phyloP scores from a whole-genome alignment of 2,113 vertebrate genomes.

The Maccullochella peelii region DNA sequence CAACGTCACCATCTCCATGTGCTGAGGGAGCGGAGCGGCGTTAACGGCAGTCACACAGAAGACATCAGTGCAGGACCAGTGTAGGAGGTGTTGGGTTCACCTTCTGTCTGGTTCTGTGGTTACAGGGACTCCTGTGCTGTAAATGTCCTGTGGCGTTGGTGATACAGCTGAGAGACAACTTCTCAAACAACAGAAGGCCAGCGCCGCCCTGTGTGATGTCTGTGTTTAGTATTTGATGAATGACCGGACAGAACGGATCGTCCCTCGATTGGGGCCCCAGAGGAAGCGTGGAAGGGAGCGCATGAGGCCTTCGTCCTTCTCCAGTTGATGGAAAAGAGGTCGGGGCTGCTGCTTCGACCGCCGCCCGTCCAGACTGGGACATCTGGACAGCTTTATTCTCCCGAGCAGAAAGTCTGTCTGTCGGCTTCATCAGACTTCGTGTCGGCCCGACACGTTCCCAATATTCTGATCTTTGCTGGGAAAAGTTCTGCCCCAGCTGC shows the following conservation, averaged over 20 bases:
- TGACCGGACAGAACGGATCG: not conserved
- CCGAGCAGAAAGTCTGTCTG: not conserved
- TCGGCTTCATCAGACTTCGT: too few relatives aligned
- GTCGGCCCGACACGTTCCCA: not conserved
- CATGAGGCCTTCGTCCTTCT: not conserved
- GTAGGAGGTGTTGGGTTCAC: not conserved
- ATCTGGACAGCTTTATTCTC: not conserved
- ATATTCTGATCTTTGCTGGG: not conserved
- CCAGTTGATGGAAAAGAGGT: not conserved
- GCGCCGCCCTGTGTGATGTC: not conserved
- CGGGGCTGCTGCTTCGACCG: not conserved
- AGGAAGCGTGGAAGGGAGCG: not conserved
- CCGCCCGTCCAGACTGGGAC: not conserved
- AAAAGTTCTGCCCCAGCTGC: too few relatives aligned
- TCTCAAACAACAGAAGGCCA: not conserved
- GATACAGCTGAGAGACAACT: not conserved
- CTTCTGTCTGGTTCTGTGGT: not conserved
- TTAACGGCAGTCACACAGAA: not conserved
- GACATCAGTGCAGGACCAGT: not conserved
- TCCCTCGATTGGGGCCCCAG: too few relatives aligned
- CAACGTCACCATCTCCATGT: constrained; percentile 87
- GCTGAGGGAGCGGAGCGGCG: constrained; percentile 62
- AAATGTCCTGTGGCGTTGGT: not conserved
- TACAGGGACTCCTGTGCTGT: not conserved
- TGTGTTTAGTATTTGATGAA: not conserved